These are phyloP conservation scores for Hipparchia sbordonii DNA, from an alignment of 2,888 invertebrate species.

Conservation along the genomic window DNA sequence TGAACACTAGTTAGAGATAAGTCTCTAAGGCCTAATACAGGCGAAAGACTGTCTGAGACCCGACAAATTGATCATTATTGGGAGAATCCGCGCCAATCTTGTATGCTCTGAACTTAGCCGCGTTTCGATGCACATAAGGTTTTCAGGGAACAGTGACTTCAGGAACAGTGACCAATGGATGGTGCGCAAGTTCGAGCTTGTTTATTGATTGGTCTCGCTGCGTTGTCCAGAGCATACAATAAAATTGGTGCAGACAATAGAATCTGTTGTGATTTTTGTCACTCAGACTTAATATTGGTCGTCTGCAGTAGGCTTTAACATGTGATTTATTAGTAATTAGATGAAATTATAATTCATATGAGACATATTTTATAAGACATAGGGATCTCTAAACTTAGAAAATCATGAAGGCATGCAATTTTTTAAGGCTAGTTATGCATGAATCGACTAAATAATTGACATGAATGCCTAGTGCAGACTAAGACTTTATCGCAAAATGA, in stretches of 20 bases:
- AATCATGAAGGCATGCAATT: not conserved
- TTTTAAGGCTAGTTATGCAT: not conserved
- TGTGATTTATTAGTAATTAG: slow-evolving; percentile 28
- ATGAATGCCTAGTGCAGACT: not conserved
- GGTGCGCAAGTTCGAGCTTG: no score
- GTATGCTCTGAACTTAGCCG: no score
- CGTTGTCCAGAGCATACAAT: no score
- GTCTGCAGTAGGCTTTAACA: slow-evolving; percentile 16
- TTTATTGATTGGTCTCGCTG: no score
- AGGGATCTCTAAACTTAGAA: slow-evolving; percentile 13
- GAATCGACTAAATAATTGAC: not conserved
- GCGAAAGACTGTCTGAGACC: not conserved
- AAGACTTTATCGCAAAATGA: no score
- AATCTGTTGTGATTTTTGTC: no score
- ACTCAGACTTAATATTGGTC: no score
- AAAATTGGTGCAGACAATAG: no score
- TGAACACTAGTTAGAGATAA: slow-evolving; percentile 35
- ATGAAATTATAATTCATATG: slow-evolving; percentile 33
- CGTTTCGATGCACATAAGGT: no score
- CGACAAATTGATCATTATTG: not conserved
- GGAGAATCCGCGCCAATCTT: no score
- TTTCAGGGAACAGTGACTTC: no score
- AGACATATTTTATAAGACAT: slow-evolving; percentile 18
- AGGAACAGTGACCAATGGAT: no score
- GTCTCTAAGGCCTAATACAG: slow-evolving; percentile 27